Conservation (phyloP, 2,797 vertebrate species). For the Brotula barbata region DNA sequence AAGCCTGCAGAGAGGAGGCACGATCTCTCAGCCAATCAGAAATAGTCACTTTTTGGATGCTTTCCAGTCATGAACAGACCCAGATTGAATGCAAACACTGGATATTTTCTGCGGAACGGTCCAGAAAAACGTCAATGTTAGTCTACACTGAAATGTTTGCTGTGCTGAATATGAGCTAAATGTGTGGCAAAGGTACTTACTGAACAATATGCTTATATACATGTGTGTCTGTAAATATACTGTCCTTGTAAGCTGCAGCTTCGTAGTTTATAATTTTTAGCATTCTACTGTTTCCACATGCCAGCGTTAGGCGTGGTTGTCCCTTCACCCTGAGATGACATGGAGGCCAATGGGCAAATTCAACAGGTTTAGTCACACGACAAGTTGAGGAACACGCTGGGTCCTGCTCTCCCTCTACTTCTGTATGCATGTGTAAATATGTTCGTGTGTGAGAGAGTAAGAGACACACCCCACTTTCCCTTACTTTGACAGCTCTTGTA, state of each 20-base stretch:
- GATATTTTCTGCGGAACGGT: conserved; percentile 21
- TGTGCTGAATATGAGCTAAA: neutral
- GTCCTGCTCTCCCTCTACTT: conserved; percentile 58
- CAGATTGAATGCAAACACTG: conserved; percentile 51
- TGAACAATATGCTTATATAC: neutral
- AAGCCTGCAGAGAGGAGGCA: conserved; percentile 55
- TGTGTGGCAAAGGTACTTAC: neutral
- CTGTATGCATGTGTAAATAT: neutral
- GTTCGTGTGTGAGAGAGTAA: conserved; percentile 24
- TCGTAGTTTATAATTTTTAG: conserved; percentile 27
- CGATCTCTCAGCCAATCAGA: conserved; percentile 58
- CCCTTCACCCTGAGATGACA: conserved; percentile 62
- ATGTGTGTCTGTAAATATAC: neutral
- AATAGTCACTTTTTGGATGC: conserved; percentile 43
- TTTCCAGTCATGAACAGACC: conserved; percentile 59
- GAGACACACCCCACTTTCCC: conserved; percentile 65
- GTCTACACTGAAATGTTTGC: neutral
- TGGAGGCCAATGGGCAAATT: conserved; percentile 62
- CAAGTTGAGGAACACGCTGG: conserved; percentile 60
- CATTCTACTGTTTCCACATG: conserved; percentile 53
- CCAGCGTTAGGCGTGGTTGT: conserved; percentile 70
- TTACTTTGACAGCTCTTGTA: conserved; percentile 17
- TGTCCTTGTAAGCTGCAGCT: conserved; percentile 4
- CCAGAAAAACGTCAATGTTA: conserved; percentile 4
- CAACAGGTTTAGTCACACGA: conserved; percentile 71